A percentile compares a stretch with the other conserved stretches of the same genome.
Conservation (phyloP, 2,888 invertebrate species). For the Blastobasis lacticolella region DNA sequence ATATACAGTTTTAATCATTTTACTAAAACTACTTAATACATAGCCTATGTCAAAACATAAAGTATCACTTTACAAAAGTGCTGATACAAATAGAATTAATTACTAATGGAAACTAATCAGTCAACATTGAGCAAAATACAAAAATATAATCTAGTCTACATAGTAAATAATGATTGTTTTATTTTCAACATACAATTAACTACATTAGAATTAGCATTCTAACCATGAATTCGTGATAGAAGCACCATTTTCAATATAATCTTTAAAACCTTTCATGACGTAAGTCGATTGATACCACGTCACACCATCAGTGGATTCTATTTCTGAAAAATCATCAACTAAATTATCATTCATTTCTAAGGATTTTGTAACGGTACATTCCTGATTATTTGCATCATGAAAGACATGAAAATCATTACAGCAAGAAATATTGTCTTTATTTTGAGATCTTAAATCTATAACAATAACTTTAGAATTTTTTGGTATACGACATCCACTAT, state of each 20-base stretch:
- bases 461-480: conserved; percentile 46
- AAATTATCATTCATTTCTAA: conserved; percentile 11
- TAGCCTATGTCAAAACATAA: too few species aligned
- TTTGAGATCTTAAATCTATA: conserved; percentile 44
- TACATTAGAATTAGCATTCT: conserved; percentile 20
- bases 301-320: conserved; percentile 42
- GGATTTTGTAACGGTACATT: conserved; percentile 20
- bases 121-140: too few species aligned
- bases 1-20: too few species aligned
- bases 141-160: too few species aligned
- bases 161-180: too few species aligned
- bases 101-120: background rate
- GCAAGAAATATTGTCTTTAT: conserved; percentile 38
- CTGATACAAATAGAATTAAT: background rate
- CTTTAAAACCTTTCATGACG: conserved; percentile 75
- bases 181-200: background rate
- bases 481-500: conserved; percentile 51
- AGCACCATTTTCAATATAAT: conserved; percentile 68
- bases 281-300: conserved; percentile 73
- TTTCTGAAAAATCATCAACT: conserved; percentile 34
- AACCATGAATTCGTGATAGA: conserved; percentile 71
- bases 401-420: conserved; percentile 56
- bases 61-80: too few species aligned
- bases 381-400: conserved; percentile 42
- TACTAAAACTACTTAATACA: too few species aligned